These are phyloP conservation scores for Laticauda laticaudata DNA, from an alignment of 2,113 vertebrate species.

Conservation along the genomic window DNA sequence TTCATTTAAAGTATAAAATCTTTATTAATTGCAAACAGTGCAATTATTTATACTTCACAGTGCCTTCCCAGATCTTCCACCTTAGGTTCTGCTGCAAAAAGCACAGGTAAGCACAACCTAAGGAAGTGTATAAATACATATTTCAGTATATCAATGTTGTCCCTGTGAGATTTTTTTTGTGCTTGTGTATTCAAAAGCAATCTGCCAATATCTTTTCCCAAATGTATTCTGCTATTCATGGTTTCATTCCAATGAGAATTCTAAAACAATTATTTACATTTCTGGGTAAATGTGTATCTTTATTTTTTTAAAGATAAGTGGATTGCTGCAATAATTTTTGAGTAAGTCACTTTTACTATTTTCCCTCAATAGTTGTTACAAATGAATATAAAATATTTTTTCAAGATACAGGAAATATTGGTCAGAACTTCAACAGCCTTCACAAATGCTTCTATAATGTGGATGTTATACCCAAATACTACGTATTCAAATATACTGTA, in stretches of 20 bases:
- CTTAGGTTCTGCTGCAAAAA: constrained; percentile 99
- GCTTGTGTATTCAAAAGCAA: constrained; percentile 82
- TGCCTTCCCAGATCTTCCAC: constrained; percentile 98
- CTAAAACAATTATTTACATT: constrained; percentile 72
- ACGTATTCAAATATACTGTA: constrained; percentile 48
- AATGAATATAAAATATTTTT: constrained; percentile 59
- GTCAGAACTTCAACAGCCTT: constrained; percentile 78
- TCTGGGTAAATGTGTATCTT: constrained; percentile 70
- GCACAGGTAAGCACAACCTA: constrained; percentile 99
- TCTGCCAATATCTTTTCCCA: constrained; percentile 74
- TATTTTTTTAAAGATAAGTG: constrained; percentile 57
- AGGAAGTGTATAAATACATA: constrained; percentile 84
- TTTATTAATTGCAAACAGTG: constrained; percentile 97
- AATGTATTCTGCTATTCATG: constrained; percentile 76
- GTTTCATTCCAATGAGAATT: constrained; percentile 78
- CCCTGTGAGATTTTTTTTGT: constrained; percentile 83
- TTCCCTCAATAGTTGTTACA: constrained; percentile 62
- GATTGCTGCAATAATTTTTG: constrained; percentile 70
- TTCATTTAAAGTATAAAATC: constrained; percentile 88
- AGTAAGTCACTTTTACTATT: constrained; percentile 65
- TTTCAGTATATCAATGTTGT: constrained; percentile 82
- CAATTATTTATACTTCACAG: constrained; percentile 98
- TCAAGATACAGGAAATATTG: constrained; percentile 65
- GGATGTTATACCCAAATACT: constrained; percentile 59
- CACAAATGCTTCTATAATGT: constrained; percentile 64